Conservation (phyloP, 2,113 vertebrate species). For the Morone saxatilis region DNA sequence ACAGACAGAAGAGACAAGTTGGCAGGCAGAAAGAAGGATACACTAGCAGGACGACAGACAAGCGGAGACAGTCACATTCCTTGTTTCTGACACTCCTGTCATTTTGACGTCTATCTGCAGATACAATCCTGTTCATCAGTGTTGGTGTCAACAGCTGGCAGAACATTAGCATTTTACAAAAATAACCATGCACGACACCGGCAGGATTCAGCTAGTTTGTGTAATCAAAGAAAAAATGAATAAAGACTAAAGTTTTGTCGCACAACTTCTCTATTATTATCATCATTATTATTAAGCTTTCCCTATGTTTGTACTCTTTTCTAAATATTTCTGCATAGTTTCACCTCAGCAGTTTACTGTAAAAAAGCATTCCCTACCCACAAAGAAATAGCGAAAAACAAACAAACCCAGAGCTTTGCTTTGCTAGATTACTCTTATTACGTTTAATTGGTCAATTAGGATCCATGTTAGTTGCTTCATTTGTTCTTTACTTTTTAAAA, state of each 20-base stretch:
- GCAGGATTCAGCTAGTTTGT: neutral
- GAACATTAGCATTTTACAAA: neutral
- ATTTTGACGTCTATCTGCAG: neutral
- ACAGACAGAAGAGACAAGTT: neutral
- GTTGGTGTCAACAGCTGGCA: neutral
- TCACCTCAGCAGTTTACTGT: no score
- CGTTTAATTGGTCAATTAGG: neutral
- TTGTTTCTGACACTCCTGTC: neutral
- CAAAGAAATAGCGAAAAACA: no score
- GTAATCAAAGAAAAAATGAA: no score
- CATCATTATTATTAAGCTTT: no score
- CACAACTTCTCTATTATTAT: no score
- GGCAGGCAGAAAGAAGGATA: neutral
- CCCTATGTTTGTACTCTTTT: no score
- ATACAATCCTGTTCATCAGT: neutral
- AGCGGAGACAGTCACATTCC: neutral
- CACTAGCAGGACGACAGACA: neutral
- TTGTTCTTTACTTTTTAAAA: neutral
- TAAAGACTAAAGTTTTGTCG: no score
- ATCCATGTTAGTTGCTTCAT: neutral
- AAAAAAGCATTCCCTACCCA: no score
- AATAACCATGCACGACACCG: neutral
- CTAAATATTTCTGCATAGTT: no score
- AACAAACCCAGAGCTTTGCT: neutral
- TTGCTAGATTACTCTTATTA: neutral